A percentile compares a stretch with the other conserved stretches of the same genome.
phyloP scores from a whole-genome alignment of 2,113 vertebrate species.

The Rhodinocichla rosea region DNA sequence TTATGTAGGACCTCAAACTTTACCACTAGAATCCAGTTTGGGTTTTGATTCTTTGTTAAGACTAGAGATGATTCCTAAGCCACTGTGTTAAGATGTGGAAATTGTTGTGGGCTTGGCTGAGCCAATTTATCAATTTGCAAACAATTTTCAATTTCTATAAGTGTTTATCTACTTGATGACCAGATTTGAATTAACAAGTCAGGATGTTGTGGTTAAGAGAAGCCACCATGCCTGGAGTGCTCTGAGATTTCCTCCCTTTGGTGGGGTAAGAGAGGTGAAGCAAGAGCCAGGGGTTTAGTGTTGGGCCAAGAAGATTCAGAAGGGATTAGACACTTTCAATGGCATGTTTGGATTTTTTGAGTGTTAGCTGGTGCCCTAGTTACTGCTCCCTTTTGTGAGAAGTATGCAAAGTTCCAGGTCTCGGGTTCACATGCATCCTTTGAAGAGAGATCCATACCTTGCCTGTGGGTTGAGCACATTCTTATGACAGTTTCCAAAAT shows the following conservation, averaged over 20 bases:
- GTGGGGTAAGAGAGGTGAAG: not conserved
- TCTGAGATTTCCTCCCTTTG: not conserved
- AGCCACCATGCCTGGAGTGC: not conserved
- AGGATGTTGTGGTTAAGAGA: not conserved
- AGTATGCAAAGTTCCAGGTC: not conserved
- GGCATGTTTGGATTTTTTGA: not conserved
- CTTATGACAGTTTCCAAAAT: not conserved
- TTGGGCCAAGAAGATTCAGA: not conserved
- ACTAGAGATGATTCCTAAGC: not conserved
- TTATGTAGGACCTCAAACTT: not conserved
- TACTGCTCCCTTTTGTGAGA: not conserved
- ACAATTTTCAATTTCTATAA: not conserved
- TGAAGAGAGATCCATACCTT: not conserved
- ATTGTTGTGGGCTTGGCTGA: not conserved
- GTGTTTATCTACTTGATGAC: not conserved
- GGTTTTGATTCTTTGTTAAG: not conserved
- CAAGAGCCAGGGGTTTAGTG: not conserved
- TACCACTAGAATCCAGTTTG: not conserved
- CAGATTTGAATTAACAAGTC: not conserved
- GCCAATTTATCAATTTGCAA: not conserved
- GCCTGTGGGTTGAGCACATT: not conserved
- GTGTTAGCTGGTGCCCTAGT: not conserved
- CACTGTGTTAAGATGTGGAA: not conserved
- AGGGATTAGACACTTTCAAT: not conserved
- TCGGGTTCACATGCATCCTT: not conserved